Conservation (phyloP, 2,888 invertebrate genomes). For the Sinelater perroti region DNA sequence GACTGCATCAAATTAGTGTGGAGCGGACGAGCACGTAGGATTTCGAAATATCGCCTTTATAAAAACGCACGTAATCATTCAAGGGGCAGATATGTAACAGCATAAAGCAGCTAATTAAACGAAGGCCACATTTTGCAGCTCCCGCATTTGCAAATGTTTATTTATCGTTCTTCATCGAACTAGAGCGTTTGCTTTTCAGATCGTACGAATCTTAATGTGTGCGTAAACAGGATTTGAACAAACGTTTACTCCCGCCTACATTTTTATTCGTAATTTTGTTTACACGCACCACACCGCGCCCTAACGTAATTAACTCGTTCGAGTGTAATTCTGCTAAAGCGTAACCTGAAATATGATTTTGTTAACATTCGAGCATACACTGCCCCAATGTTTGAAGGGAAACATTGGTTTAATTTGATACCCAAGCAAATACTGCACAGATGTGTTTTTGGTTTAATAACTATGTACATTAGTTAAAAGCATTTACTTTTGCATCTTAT, state of each 20-base stretch:
- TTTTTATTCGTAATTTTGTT: constrained; percentile 15
- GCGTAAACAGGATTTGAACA: constrained; percentile 3
- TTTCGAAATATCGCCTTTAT: too few species aligned
- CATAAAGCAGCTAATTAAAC: too few species aligned
- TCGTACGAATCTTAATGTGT: constrained; percentile 9
- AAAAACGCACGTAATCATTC: too few species aligned
- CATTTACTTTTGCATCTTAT: too few species aligned
- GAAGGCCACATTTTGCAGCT: too few species aligned
- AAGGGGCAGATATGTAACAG: too few species aligned
- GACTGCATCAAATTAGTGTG: too few species aligned
- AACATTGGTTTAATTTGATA: not conserved
- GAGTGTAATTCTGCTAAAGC: constrained; percentile 2
- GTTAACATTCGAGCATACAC: not conserved
- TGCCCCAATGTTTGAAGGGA: not conserved
- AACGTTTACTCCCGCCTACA: constrained; percentile 1
- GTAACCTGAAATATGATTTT: constrained; percentile 7
- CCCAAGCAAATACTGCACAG: not conserved
- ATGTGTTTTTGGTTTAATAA: too few species aligned
- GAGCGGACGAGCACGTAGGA: too few species aligned
- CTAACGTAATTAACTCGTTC: constrained; percentile 10
- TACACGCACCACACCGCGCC: not conserved
- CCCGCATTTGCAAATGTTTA: too few species aligned
- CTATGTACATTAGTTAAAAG: too few species aligned
- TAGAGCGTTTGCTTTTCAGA: constrained; percentile 6
- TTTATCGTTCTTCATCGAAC: too few species aligned